Evolutionary conservation across 1,140 invertebrate species (phyloP).

Genomic region (Heterodera carotae): DNA sequence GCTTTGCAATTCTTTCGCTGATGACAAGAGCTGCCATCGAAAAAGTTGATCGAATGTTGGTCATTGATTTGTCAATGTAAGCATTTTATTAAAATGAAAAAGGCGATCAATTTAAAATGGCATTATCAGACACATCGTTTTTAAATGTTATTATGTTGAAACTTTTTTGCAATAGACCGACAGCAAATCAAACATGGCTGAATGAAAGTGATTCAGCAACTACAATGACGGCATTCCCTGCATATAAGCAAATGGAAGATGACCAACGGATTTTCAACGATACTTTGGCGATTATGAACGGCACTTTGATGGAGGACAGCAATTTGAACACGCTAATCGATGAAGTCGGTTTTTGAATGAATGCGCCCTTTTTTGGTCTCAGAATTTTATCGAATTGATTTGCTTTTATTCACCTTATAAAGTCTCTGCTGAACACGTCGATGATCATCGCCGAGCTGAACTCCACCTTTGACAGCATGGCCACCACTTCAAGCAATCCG

Average conservation of each 20-base stretch:
- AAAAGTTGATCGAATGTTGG: slow-evolving; percentile 35
- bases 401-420: too few relatives aligned
- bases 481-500: slow-evolving; percentile 10
- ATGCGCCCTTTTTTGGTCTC: neutral
- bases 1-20: slow-evolving; percentile 52
- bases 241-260: neutral
- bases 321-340: slow-evolving; percentile 11
- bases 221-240: slow-evolving; percentile 1
- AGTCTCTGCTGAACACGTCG: slow-evolving; percentile 34
- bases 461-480: neutral
- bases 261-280: neutral
- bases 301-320: slow-evolving; percentile 10
- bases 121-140: neutral
- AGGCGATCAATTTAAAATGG: neutral
- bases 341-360: slow-evolving; percentile 19
- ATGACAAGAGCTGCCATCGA: slow-evolving; percentile 47
- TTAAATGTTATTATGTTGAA: neutral
- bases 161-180: neutral
- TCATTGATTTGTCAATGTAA: slow-evolving; percentile 11
- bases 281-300: slow-evolving; percentile 25
- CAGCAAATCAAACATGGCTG: neutral
- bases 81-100: neutral
- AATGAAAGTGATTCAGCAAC: neutral
- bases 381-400: too few relatives aligned
- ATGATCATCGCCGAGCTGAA: slow-evolving; percentile 36